phyloP scores from a whole-genome alignment of 1,140 invertebrate species.

The Drosophila malerkotliana region DNA sequence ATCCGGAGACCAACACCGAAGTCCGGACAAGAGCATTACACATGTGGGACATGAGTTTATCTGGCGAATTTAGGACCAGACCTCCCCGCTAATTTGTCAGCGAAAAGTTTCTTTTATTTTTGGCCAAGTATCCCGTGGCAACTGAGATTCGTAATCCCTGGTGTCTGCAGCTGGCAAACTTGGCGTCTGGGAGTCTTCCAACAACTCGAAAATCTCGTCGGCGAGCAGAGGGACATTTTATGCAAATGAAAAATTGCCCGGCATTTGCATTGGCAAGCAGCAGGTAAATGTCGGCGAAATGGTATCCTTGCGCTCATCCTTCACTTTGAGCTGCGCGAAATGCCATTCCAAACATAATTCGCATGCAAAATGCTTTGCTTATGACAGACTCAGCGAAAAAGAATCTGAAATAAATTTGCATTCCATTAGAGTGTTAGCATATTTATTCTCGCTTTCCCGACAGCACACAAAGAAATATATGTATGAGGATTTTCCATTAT shows the following conservation, averaged over 20 bases:
- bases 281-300: constrained; percentile 48
- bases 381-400: constrained; percentile 23
- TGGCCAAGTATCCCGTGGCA: neutral
- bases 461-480: neutral
- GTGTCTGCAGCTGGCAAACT: constrained; percentile 43
- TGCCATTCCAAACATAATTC: constrained; percentile 47
- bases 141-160: constrained; percentile 33
- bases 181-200: too few species aligned
- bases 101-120: constrained; percentile 30
- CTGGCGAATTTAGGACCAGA: constrained; percentile 6
- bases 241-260: constrained; percentile 68
- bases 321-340: constrained; percentile 39
- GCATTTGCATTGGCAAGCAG: constrained; percentile 50
- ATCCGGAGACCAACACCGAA: constrained; percentile 19
- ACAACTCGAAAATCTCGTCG: constrained; percentile 35
- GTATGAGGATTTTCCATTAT: neutral
- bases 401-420: constrained; percentile 24
- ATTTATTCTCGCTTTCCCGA: neutral
- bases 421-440: constrained; percentile 15
- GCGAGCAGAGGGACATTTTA: constrained; percentile 34
- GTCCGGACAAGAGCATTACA: constrained; percentile 39
- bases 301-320: neutral
- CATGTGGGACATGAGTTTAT: constrained; percentile 51
- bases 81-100: constrained; percentile 37
- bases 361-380: constrained; percentile 25